phyloP scores from a whole-genome alignment of 1,140 invertebrate genomes.

The Zaprionus davidi region DNA sequence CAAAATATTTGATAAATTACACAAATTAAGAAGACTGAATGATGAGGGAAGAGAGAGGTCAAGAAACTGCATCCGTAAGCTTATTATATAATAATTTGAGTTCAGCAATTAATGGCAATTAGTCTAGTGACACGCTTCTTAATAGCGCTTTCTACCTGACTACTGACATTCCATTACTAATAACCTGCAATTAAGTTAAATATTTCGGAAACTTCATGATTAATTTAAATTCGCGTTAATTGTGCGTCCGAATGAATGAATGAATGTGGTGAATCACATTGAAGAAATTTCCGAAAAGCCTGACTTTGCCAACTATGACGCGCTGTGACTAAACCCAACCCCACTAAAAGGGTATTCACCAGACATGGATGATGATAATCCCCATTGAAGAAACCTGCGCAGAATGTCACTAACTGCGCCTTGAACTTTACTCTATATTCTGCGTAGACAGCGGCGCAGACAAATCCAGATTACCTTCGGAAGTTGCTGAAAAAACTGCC shows the following conservation, averaged over 20 bases:
- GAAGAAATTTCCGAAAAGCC: constrained; percentile 10
- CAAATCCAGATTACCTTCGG: constrained; percentile 15
- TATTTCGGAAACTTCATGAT: constrained; percentile 18
- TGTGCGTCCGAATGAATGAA: neutral
- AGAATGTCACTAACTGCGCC: constrained; percentile 7
- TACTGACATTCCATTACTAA: constrained; percentile 6
- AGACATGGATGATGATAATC: neutral
- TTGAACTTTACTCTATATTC: constrained; percentile 59
- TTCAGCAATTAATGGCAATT: neutral
- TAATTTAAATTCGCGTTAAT: constrained; percentile 23
- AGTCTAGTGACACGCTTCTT: constrained; percentile 7
- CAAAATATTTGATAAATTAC: neutral
- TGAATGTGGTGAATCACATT: constrained; percentile 22
- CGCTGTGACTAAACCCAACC: constrained; percentile 24
- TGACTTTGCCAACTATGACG: constrained; percentile 13
- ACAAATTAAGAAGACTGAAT: neutral
- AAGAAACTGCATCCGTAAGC: neutral
- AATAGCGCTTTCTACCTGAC: neutral
- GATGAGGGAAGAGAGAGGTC: neutral
- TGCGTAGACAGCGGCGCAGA: neutral
- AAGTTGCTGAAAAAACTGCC: constrained; percentile 24
- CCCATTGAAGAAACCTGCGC: neutral
- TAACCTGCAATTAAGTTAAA: constrained; percentile 1
- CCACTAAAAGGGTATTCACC: constrained; percentile 14
- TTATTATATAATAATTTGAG: neutral